Conservation (phyloP, 35 echinoderm and acorn worm species). For the Acanthaster planci region DNA sequence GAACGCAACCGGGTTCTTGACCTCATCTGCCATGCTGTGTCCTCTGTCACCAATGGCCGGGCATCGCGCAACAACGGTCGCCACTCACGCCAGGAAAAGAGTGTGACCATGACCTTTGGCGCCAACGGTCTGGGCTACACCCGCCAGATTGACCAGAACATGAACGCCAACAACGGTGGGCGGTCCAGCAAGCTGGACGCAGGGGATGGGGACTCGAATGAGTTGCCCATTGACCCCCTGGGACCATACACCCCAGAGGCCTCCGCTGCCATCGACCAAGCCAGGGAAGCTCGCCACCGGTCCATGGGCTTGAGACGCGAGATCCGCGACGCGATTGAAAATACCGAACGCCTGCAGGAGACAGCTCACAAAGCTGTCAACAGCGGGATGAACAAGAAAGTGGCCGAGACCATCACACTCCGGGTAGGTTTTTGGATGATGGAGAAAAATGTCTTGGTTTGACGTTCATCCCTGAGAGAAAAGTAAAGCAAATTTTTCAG, state of each 20-base stretch:
- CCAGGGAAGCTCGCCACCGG: slow-evolving; percentile 76
- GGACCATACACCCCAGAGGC: slow-evolving; percentile 96
- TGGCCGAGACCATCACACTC: slow-evolving; percentile 93
- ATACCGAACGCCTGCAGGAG: slow-evolving; percentile 69
- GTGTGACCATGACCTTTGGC: slow-evolving; percentile 73
- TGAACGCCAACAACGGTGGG: slow-evolving; percentile 31
- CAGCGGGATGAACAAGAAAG: slow-evolving; percentile 81
- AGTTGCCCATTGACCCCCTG: slow-evolving; percentile 72
- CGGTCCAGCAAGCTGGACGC: slow-evolving; percentile 35
- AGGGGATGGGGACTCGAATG: slow-evolving; percentile 20
- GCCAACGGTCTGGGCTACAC: slow-evolving; percentile 90
- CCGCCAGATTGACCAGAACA: slow-evolving; percentile 75
- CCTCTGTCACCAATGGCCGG: slow-evolving; percentile 84
- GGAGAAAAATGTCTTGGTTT: no score
- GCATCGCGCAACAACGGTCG: slow-evolving; percentile 78
- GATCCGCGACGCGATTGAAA: slow-evolving; percentile 88
- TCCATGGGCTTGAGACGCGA: slow-evolving; percentile 71
- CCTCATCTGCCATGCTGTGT: slow-evolving; percentile 95
- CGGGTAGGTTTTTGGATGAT: slow-evolving; percentile 50
- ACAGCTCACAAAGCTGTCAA: slow-evolving; percentile 91
- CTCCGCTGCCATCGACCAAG: slow-evolving; percentile 84
- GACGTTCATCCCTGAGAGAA: no score
- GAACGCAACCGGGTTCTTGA: slow-evolving; percentile 94
- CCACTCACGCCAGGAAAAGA: slow-evolving; percentile 63
- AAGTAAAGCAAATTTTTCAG: no score